Evolutionary conservation across 1,140 invertebrate species (phyloP).

Genomic region (Doryteuthis pealeii): DNA sequence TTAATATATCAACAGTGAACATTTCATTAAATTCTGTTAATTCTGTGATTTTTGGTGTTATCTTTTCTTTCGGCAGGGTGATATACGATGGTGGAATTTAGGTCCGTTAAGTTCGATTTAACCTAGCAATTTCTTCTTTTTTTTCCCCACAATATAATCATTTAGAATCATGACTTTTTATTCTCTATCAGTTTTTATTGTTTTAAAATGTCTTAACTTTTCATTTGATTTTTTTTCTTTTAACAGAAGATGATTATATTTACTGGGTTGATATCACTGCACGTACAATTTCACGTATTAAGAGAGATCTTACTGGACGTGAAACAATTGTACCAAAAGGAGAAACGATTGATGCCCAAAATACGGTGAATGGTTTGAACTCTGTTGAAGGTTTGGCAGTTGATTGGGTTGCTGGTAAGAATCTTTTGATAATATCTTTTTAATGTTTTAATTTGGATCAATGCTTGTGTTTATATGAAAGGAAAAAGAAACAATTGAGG

Average conservation of each 20-base stretch:
- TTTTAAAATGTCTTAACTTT: no score
- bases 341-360: not conserved
- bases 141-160: no score
- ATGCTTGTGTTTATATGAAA: not conserved
- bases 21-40: no score
- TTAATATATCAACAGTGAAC: no score
- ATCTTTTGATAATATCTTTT: constrained; percentile 1
- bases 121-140: no score
- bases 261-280: constrained; percentile 81
- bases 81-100: no score
- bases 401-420: constrained; percentile 70
- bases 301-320: constrained; percentile 74
- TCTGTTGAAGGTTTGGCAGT: constrained; percentile 66
- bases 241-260: constrained; percentile 67
- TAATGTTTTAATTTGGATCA: not conserved
- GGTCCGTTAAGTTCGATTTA: no score
- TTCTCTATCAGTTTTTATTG: no score
- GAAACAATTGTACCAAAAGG: constrained; percentile 64
- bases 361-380: constrained; percentile 49
- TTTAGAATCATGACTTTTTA: no score
- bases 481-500: not conserved
- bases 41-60: no score
- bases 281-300: constrained; percentile 74
- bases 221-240: no score
- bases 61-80: no score